A percentile compares a stretch with the other conserved stretches of the same genome.
Conservation (phyloP, 2,888 invertebrate genomes). For the Escarpia spicata region DNA sequence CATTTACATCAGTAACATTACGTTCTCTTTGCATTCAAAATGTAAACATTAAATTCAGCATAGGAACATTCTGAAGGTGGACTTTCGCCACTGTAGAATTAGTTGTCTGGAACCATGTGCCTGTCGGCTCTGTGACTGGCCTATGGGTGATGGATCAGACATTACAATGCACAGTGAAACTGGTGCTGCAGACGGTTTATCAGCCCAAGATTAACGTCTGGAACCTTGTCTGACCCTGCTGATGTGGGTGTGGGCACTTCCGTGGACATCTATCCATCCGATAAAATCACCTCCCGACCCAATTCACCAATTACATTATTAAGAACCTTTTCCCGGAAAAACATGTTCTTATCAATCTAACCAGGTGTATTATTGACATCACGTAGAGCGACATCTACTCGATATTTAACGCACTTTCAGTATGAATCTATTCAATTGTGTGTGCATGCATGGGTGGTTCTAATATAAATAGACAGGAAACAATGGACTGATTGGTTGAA, state of each 20-base stretch:
- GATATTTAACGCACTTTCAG: neutral
- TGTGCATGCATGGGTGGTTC: neutral
- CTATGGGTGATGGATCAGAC: neutral
- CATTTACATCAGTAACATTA: no score
- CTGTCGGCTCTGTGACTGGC: neutral
- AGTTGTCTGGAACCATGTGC: neutral
- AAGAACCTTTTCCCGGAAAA: neutral
- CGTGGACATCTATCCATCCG: neutral
- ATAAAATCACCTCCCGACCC: neutral
- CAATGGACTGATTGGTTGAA: no score
- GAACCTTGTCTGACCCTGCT: neutral
- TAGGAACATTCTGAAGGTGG: neutral
- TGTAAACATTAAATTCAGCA: neutral
- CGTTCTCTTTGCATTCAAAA: neutral
- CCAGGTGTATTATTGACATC: neutral
- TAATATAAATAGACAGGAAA: no score
- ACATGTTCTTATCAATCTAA: neutral
- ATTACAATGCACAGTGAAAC: neutral
- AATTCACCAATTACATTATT: neutral
- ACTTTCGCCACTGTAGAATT: neutral
- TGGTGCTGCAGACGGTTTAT: neutral
- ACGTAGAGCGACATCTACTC: neutral
- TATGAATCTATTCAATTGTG: neutral
- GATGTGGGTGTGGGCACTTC: neutral
- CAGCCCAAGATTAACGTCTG: neutral